Conservation (phyloP, 2,888 invertebrate genomes). For the Xanthorhoe spadicearia region DNA sequence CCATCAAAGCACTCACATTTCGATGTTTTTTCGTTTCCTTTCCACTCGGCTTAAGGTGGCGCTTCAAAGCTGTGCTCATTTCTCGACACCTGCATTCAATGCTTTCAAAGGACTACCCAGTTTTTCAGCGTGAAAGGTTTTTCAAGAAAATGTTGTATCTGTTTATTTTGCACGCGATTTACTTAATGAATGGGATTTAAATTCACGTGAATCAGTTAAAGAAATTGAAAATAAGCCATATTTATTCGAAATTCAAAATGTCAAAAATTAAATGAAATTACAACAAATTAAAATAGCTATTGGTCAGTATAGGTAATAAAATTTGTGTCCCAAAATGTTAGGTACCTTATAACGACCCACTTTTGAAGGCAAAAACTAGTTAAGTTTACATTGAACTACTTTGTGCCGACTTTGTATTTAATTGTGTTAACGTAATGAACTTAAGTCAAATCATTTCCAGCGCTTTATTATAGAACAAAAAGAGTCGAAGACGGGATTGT, state of each 20-base stretch:
- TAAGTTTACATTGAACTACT: not conserved
- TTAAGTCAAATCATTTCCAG: not conserved
- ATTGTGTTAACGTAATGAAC: not conserved
- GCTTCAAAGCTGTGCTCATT: conserved; percentile 60
- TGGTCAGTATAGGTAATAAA: too few relatives aligned
- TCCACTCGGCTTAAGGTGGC: conserved; percentile 48
- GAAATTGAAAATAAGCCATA: not conserved
- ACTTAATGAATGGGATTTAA: conserved; percentile 3
- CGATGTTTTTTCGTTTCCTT: conserved; percentile 53
- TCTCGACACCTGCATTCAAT: conserved; percentile 54
- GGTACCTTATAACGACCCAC: too few relatives aligned
- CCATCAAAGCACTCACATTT: conserved; percentile 32
- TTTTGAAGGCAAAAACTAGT: not conserved
- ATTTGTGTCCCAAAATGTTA: too few relatives aligned
- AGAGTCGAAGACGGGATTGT: conserved; percentile 11
- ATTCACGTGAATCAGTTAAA: not conserved
- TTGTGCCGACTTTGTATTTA: not conserved
- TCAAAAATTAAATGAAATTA: too few relatives aligned
- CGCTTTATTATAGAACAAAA: not conserved
- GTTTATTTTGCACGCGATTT: conserved; percentile 36
- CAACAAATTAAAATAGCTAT: too few relatives aligned
- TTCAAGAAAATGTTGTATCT: conserved; percentile 47
- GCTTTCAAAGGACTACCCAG: conserved; percentile 54
- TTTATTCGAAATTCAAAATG: too few relatives aligned
- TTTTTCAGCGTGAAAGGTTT: conserved; percentile 47